Percentiles rank a stretch among this genome's conserved stretches.
Evolutionary conservation across 1,140 invertebrate species (phyloP).

Genomic region (Cryptotermes secundus): DNA sequence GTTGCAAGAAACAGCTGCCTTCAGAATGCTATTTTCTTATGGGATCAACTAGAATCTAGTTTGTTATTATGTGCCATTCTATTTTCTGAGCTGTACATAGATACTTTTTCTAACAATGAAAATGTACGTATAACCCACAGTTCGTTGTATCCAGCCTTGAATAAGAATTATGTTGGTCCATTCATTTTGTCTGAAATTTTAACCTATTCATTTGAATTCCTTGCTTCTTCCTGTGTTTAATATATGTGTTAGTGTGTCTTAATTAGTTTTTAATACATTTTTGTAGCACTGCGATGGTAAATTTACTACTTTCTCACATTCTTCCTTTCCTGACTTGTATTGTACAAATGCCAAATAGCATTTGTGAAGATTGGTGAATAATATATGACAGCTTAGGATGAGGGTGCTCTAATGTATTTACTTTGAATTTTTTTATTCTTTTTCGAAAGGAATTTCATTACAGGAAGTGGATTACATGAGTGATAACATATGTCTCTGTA

Average conservation of each 20-base stretch:
- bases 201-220: no score
- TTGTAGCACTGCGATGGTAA: no score
- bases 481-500: no score
- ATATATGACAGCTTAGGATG: neutral
- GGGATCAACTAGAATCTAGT: neutral
- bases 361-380: neutral
- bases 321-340: no score
- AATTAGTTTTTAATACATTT: no score
- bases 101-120: neutral
- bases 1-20: neutral
- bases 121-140: neutral
- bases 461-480: no score
- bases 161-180: neutral
- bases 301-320: no score
- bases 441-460: no score
- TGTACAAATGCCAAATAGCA: neutral
- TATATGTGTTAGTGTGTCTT: no score
- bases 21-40: neutral
- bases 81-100: neutral
- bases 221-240: no score
- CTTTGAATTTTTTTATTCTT: no score
- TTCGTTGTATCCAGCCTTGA: neutral
- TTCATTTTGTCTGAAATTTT: neutral
- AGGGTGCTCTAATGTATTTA: neutral
- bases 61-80: neutral